Evolutionary conservation across 2,113 vertebrate species (phyloP).

Genomic region (Chloroceryle aenea): DNA sequence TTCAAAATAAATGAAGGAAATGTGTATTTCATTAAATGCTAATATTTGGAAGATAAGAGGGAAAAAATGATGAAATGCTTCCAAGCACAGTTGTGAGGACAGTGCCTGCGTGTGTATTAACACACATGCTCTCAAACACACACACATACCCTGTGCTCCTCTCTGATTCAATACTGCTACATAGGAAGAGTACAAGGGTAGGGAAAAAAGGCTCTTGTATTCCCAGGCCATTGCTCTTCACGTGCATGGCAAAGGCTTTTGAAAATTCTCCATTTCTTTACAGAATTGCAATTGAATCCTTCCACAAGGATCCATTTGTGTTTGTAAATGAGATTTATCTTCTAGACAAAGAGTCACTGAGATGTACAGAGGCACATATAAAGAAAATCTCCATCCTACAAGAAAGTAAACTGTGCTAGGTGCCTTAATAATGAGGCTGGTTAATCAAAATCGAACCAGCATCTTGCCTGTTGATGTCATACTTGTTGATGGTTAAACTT

Average conservation of each 20-base stretch:
- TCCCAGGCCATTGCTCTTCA: neutral
- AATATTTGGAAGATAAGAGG: slow-evolving; percentile 86
- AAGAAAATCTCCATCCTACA: neutral
- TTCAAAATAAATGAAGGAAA: slow-evolving; percentile 89
- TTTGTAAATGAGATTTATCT: neutral
- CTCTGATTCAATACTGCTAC: neutral
- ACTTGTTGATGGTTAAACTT: neutral
- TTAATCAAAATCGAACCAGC: neutral
- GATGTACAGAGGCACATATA: fast-evolving
- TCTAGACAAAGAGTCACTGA: neutral
- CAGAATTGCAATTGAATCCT: neutral
- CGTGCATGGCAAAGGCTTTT: neutral
- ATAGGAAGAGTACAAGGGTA: neutral
- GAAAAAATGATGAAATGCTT: slow-evolving; percentile 72
- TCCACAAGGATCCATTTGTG: neutral
- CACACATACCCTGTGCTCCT: neutral
- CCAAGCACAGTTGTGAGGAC: slow-evolving; percentile 62
- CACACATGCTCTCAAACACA: neutral
- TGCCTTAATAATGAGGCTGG: neutral
- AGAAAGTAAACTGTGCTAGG: neutral
- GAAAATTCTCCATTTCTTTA: neutral
- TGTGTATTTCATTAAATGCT: slow-evolving; percentile 95
- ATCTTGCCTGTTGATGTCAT: neutral
- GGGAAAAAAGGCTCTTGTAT: neutral
- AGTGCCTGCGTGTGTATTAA: neutral